Conservation (phyloP, 2,888 invertebrate genomes). For the Machimus atricapillus region DNA sequence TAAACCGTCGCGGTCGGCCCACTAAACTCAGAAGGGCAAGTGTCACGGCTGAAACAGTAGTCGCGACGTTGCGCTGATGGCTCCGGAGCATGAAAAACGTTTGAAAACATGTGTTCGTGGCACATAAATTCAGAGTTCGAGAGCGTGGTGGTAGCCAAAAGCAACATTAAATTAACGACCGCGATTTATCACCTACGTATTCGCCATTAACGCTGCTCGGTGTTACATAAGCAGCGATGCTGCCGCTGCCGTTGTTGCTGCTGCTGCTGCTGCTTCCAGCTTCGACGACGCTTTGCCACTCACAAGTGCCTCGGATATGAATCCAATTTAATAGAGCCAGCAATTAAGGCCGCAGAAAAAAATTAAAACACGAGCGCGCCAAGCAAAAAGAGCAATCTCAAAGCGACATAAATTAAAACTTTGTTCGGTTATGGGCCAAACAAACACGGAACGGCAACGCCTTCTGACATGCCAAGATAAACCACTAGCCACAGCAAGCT, state of each 20-base stretch:
- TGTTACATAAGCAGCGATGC: neutral
- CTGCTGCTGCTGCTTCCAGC: neutral
- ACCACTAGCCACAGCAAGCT: neutral
- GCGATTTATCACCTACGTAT: slow-evolving; percentile 27
- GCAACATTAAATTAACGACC: slow-evolving; percentile 29
- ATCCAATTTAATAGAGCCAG: slow-evolving; percentile 15
- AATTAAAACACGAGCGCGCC: neutral
- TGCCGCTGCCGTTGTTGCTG: neutral
- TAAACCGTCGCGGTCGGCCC: neutral
- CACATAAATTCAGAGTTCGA: neutral
- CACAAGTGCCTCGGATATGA: slow-evolving; percentile 5
- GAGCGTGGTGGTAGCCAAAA: slow-evolving; percentile 8
- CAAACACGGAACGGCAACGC: slow-evolving; percentile 23
- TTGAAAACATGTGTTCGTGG: slow-evolving; percentile 20
- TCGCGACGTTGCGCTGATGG: neutral
- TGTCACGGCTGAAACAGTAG: neutral
- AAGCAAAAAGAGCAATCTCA: neutral
- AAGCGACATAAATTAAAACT: slow-evolving; percentile 31
- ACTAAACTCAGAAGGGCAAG: neutral
- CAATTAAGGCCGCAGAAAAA: slow-evolving; percentile 1
- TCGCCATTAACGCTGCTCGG: neutral
- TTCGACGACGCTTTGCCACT: neutral
- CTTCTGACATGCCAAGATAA: slow-evolving; percentile 23
- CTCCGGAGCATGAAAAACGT: neutral
- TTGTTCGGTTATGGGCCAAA: slow-evolving; percentile 30